Evolutionary conservation across 2,888 invertebrate species (phyloP).

Genomic region (Asteroscopus sphinx): DNA sequence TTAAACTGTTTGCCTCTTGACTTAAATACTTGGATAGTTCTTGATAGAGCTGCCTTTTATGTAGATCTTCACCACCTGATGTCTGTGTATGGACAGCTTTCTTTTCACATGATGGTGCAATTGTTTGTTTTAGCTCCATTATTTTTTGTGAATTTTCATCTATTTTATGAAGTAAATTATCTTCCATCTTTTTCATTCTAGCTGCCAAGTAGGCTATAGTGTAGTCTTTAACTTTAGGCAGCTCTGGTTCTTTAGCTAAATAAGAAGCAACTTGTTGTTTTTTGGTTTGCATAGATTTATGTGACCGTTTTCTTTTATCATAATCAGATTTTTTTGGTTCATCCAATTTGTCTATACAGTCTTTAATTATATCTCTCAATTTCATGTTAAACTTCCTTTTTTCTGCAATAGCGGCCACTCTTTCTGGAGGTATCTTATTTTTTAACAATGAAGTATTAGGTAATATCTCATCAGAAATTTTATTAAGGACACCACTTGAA

Average conservation of each 20-base stretch:
- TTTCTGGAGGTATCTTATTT: constrained; percentile 70
- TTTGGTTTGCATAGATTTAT: constrained; percentile 15
- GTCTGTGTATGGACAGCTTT: constrained; percentile 69
- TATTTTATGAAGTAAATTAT: constrained; percentile 75
- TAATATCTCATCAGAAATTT: background rate
- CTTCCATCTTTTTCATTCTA: constrained; percentile 79
- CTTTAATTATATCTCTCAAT: constrained; percentile 78
- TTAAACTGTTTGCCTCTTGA: constrained; percentile 71
- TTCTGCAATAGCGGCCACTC: constrained; percentile 77
- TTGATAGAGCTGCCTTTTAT: constrained; percentile 76
- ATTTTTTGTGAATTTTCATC: constrained; percentile 79
- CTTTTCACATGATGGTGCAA: constrained; percentile 49
- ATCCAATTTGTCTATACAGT: constrained; percentile 74
- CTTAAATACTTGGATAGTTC: constrained; percentile 82
- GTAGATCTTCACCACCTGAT: constrained; percentile 61
- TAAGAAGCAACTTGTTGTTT: constrained; percentile 36
- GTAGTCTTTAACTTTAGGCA: constrained; percentile 64
- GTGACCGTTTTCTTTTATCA: constrained; percentile 32
- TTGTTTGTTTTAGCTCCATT: constrained; percentile 67
- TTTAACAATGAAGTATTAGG: constrained; percentile 35
- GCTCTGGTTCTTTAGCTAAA: constrained; percentile 53
- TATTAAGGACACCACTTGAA: background rate
- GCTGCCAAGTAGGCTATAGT: constrained; percentile 74
- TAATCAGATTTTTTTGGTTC: constrained; percentile 50
- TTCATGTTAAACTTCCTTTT: constrained; percentile 85